These are phyloP conservation scores for Cyrtodaria siliqua DNA, from an alignment of 2,888 invertebrate genomes.

Conservation along the genomic window DNA sequence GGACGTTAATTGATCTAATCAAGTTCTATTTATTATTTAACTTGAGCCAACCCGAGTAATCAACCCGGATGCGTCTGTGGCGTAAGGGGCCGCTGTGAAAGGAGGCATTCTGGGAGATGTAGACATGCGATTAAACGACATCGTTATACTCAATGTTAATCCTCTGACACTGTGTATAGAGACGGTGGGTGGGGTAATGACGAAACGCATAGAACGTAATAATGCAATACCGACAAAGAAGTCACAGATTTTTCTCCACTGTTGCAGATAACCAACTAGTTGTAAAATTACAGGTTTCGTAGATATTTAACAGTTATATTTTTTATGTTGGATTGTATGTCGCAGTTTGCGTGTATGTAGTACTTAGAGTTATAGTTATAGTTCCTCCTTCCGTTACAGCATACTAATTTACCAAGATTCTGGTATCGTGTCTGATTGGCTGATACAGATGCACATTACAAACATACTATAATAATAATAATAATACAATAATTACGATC, in stretches of 20 bases:
- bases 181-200: slow-evolving; percentile 99
- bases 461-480: too few relatives aligned
- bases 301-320: slow-evolving; percentile 61
- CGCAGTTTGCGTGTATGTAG: too few relatives aligned
- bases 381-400: too few relatives aligned
- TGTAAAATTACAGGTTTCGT: slow-evolving; percentile 99
- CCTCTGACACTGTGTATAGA: slow-evolving; percentile 99
- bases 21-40: slow-evolving; percentile 6
- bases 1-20: background rate
- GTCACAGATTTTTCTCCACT: slow-evolving; percentile 99
- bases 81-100: slow-evolving; percentile 99
- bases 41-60: slow-evolving; percentile 98
- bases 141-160: slow-evolving; percentile 98
- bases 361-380: too few relatives aligned
- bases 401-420: too few relatives aligned
- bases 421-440: too few relatives aligned
- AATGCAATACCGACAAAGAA: slow-evolving; percentile 99
- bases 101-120: slow-evolving; percentile 99
- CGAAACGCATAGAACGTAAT: slow-evolving; percentile 98
- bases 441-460: too few relatives aligned
- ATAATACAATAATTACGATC: too few relatives aligned
- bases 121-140: slow-evolving; percentile 95
- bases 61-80: slow-evolving; percentile 99
- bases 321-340: too few relatives aligned
- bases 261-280: slow-evolving; percentile 99